Conservation (phyloP, 2,113 vertebrate species). For the Mirza zaza region DNA sequence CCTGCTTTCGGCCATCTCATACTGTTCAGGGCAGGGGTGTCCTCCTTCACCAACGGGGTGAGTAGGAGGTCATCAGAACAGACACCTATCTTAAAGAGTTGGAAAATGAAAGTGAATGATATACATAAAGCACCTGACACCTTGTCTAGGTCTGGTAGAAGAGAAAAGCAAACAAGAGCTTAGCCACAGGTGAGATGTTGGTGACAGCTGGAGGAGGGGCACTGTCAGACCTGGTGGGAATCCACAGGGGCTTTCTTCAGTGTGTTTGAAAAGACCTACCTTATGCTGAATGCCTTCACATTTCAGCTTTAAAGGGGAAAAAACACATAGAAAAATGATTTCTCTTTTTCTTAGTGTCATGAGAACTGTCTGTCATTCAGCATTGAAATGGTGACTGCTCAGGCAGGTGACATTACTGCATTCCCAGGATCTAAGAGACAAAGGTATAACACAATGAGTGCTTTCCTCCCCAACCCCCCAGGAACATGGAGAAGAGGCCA, state of each 20-base stretch:
- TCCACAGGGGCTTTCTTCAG: background rate
- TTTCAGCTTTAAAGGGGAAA: background rate
- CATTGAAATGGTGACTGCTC: background rate
- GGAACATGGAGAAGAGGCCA: background rate
- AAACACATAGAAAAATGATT: background rate
- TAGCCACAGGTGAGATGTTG: background rate
- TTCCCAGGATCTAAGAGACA: background rate
- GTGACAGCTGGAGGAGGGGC: background rate
- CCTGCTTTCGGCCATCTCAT: background rate
- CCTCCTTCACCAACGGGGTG: background rate
- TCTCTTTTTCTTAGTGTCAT: background rate
- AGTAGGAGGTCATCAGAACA: background rate
- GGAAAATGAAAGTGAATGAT: background rate
- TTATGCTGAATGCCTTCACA: background rate
- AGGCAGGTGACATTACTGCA: background rate
- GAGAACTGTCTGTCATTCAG: background rate
- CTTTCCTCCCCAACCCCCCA: background rate
- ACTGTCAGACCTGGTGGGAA: background rate
- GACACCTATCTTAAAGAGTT: background rate
- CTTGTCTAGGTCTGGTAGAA: background rate
- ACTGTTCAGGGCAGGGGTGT: background rate
- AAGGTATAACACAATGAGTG: background rate
- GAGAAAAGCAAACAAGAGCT: background rate
- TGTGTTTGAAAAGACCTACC: background rate
- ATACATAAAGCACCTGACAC: background rate